These are phyloP conservation scores for Cynodonichthys magdalenae DNA, from an alignment of 2,797 vertebrate species.

Conservation along the genomic window DNA sequence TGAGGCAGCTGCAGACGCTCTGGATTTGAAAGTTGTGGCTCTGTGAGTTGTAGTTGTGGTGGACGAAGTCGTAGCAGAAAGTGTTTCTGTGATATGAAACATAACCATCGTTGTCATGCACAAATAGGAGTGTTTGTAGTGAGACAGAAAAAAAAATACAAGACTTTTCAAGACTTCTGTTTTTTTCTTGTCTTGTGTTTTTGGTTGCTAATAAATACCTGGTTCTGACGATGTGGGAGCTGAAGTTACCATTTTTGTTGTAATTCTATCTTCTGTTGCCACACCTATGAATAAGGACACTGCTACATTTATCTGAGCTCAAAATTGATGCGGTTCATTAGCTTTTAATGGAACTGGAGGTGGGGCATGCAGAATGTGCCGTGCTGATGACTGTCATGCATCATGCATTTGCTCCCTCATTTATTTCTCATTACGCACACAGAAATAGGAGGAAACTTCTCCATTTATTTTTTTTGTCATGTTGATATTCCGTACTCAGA, in stretches of 20 bases:
- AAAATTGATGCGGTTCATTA: neutral
- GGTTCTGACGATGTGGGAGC: slow-evolving; percentile 8
- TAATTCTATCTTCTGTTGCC: slow-evolving; percentile 12
- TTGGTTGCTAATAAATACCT: slow-evolving; percentile 44
- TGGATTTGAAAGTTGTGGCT: slow-evolving; percentile 18
- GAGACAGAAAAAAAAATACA: neutral
- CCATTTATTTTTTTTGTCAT: neutral
- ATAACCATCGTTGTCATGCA: slow-evolving; percentile 8
- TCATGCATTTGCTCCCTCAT: neutral
- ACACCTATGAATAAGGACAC: slow-evolving; percentile 32
- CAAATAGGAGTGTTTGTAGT: neutral
- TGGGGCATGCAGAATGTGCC: slow-evolving; percentile 17
- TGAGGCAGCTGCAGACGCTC: slow-evolving; percentile 8
- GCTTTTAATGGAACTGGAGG: neutral
- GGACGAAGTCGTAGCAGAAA: slow-evolving; percentile 3
- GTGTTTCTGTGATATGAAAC: slow-evolving; percentile 27
- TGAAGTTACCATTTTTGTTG: slow-evolving; percentile 7
- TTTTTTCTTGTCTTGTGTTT: neutral
- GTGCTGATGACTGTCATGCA: slow-evolving; percentile 4
- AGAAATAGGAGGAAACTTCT: neutral
- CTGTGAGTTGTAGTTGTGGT: slow-evolving; percentile 25
- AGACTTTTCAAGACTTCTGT: neutral
- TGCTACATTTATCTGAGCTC: neutral
- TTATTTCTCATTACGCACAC: slow-evolving; percentile 1
- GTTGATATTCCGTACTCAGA: no score